phyloP scores from a whole-genome alignment of 2,797 vertebrate genomes.

The Cyclura pinguis region DNA sequence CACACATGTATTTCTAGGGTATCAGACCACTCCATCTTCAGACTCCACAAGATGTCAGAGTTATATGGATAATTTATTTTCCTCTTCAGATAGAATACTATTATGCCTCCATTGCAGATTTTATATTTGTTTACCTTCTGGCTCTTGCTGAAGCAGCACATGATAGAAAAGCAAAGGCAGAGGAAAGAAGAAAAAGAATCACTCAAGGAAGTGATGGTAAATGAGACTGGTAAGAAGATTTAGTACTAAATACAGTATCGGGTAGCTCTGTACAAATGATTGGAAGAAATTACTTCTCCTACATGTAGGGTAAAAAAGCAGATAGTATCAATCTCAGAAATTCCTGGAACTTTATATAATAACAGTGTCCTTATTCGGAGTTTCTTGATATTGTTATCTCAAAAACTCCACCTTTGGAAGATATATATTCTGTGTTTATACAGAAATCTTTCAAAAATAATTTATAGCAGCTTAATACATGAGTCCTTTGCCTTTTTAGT shows the following conservation, averaged over 20 bases:
- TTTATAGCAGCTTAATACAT: background rate
- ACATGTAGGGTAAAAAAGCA: fast-evolving
- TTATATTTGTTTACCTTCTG: constrained; percentile 82
- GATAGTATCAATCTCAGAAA: fast-evolving
- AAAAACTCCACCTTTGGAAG: background rate
- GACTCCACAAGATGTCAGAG: background rate
- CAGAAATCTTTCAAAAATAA: background rate
- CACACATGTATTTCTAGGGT: background rate
- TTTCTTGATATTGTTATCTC: background rate
- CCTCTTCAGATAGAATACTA: constrained; percentile 14
- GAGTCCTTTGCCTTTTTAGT: too few species aligned
- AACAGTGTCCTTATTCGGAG: background rate
- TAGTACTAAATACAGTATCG: background rate
- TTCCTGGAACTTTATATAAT: fast-evolving
- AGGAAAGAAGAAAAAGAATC: constrained; percentile 62
- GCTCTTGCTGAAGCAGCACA: constrained; percentile 84
- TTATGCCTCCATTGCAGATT: constrained; percentile 74
- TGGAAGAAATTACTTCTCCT: background rate
- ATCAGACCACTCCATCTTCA: background rate
- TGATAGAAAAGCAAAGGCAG: constrained; percentile 73
- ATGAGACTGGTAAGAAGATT: constrained; percentile 37
- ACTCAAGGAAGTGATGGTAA: constrained; percentile 70
- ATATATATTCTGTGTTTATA: background rate
- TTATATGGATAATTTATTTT: background rate
- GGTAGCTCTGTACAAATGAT: background rate